These are phyloP conservation scores for Aplidium turbinatum DNA, from an alignment of 23 tunicate genomes.

Conservation along the genomic window DNA sequence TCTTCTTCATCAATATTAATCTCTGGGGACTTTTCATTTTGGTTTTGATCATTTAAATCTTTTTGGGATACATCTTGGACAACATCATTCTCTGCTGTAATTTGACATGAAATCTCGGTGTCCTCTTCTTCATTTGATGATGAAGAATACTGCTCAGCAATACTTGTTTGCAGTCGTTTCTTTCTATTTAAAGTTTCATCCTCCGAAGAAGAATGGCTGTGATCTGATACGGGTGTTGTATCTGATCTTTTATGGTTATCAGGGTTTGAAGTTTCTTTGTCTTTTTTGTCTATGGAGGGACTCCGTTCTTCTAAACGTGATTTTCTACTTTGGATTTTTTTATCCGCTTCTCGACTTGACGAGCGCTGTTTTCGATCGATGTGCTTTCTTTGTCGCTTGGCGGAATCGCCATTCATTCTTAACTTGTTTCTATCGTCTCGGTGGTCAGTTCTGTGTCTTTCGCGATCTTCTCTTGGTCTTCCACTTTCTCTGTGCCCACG, in stretches of 20 bases:
- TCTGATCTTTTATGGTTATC: too few relatives aligned
- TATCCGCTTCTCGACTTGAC: too few relatives aligned
- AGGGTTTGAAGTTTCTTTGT: too few relatives aligned
- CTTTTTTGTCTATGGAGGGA: background rate
- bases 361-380: too few relatives aligned
- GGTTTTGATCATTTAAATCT: background rate
- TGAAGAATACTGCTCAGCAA: background rate
- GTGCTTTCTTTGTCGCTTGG: too few relatives aligned
- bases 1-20: slow-evolving; percentile 7
- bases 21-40: too few relatives aligned
- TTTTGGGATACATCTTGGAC: background rate
- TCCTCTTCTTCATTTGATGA: background rate
- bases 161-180: background rate
- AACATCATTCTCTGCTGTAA: background rate
- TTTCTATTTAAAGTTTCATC: too few relatives aligned
- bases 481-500: background rate
- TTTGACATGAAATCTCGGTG: background rate
- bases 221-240: too few relatives aligned
- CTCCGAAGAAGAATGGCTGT: too few relatives aligned
- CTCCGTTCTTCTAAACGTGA: background rate
- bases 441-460: background rate
- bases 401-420: background rate
- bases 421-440: background rate
- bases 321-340: too few relatives aligned
- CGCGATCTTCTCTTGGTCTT: background rate